A percentile compares a stretch with the other conserved stretches of the same genome.
Conservation (phyloP, 30 jellyfish, hydroid and myxozoan genomes). For the Calvadosia cruxmelitensis region DNA sequence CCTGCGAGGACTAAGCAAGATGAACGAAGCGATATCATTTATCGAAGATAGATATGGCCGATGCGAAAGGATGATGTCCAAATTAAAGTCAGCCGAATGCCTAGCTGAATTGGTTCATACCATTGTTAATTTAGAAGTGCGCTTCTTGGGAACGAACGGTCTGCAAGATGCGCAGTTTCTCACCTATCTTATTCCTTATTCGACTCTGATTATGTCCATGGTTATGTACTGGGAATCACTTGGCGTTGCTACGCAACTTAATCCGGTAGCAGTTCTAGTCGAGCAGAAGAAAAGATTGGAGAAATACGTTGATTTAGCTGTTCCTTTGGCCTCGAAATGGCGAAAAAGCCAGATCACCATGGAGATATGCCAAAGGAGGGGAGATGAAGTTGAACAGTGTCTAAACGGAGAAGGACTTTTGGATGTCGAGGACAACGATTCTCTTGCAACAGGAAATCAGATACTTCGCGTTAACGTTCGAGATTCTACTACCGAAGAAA, state of each 20-base stretch:
- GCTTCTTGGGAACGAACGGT: background rate
- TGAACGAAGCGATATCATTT: background rate
- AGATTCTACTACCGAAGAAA: background rate
- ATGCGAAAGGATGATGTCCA: background rate
- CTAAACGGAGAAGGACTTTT: background rate
- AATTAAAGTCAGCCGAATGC: background rate
- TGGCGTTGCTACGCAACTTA: background rate
- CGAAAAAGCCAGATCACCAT: background rate
- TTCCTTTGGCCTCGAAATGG: background rate
- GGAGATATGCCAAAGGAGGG: background rate
- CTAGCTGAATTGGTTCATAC: background rate
- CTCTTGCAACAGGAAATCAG: background rate
- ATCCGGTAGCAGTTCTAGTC: background rate
- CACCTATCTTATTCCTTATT: background rate
- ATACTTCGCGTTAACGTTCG: background rate
- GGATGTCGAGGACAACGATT: background rate
- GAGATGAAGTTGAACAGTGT: background rate
- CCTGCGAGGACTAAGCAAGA: background rate
- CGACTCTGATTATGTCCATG: background rate
- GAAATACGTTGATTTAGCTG: background rate
- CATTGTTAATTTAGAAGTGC: background rate
- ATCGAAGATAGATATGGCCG: background rate
- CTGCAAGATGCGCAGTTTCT: background rate
- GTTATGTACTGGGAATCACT: background rate
- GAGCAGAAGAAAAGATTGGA: background rate